These are phyloP conservation scores for Rhadinocentrus ornatus DNA, from an alignment of 2,797 vertebrate genomes.

Conservation along the genomic window DNA sequence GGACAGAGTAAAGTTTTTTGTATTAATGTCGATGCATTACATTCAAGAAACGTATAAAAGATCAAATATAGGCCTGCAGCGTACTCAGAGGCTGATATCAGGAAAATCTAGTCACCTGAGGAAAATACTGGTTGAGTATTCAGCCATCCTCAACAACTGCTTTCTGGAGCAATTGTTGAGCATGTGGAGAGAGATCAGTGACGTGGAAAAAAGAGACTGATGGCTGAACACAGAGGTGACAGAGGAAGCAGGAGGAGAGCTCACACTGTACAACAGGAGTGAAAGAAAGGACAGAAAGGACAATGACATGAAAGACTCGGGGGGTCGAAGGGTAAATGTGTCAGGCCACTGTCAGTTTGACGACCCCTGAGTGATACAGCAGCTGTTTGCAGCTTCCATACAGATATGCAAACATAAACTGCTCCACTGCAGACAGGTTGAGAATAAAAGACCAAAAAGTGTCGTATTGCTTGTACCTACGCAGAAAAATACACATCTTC, in stretches of 20 bases:
- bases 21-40: neutral
- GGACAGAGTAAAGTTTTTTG: neutral
- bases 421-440: neutral
- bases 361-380: slow-evolving; percentile 63
- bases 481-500: neutral
- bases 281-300: slow-evolving; percentile 23
- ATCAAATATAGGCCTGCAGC: neutral
- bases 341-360: slow-evolving; percentile 50
- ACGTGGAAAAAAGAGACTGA: slow-evolving; percentile 9
- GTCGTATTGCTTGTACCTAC: neutral
- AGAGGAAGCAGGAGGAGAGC: slow-evolving; percentile 12
- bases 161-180: neutral
- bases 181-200: slow-evolving; percentile 3
- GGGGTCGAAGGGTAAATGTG: slow-evolving; percentile 46
- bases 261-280: slow-evolving; percentile 6
- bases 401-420: slow-evolving; percentile 7
- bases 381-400: slow-evolving; percentile 52
- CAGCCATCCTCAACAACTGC: neutral
- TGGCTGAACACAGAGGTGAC: slow-evolving; percentile 22
- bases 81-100: neutral
- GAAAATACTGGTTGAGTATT: neutral
- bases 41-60: neutral
- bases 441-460: neutral
- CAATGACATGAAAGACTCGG: slow-evolving; percentile 42
- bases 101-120: neutral